These are phyloP conservation scores for Brachionichthys hirsutus DNA, from an alignment of 2,113 vertebrate species.

Conservation along the genomic window DNA sequence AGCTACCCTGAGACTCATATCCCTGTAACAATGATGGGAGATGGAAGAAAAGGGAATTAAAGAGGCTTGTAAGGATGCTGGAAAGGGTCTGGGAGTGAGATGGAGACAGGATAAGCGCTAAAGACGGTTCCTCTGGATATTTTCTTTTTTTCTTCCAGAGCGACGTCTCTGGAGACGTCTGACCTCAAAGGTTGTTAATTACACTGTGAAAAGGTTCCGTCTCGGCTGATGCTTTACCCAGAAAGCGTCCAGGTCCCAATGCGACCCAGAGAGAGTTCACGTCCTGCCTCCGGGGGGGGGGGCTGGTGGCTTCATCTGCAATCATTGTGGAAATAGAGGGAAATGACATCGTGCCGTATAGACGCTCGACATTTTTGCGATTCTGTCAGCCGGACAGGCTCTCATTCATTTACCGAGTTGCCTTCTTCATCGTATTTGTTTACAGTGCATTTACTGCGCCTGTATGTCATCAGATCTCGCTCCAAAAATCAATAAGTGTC, in stretches of 20 bases:
- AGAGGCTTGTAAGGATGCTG: background rate
- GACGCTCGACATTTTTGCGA: slow-evolving; percentile 51
- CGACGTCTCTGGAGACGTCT: slow-evolving; percentile 50
- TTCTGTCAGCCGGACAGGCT: slow-evolving; percentile 44
- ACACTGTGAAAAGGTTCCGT: slow-evolving; percentile 60
- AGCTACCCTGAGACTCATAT: slow-evolving; percentile 40
- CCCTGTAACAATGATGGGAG: slow-evolving; percentile 49
- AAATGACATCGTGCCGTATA: slow-evolving; percentile 49
- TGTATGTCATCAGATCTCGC: slow-evolving; percentile 32
- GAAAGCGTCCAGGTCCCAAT: slow-evolving; percentile 51
- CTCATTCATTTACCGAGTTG: slow-evolving; percentile 42
- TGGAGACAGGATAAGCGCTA: slow-evolving; percentile 13
- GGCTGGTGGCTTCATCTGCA: slow-evolving; percentile 25
- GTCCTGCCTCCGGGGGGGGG: slow-evolving; percentile 39
- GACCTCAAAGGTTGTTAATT: slow-evolving; percentile 71
- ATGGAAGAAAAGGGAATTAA: background rate
- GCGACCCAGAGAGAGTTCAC: slow-evolving; percentile 56
- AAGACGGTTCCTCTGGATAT: slow-evolving; percentile 42
- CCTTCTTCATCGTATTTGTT: slow-evolving; percentile 58
- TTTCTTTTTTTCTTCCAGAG: slow-evolving; percentile 29
- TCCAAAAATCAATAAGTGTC: slow-evolving; percentile 54
- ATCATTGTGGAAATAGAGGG: slow-evolving; percentile 40
- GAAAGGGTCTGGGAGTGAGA: slow-evolving; percentile 8
- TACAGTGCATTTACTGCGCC: slow-evolving; percentile 40
- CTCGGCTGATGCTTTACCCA: slow-evolving; percentile 58